Evolutionary conservation across 2,888 invertebrate genomes (phyloP).

Genomic region (Cheilosia vernalis): DNA sequence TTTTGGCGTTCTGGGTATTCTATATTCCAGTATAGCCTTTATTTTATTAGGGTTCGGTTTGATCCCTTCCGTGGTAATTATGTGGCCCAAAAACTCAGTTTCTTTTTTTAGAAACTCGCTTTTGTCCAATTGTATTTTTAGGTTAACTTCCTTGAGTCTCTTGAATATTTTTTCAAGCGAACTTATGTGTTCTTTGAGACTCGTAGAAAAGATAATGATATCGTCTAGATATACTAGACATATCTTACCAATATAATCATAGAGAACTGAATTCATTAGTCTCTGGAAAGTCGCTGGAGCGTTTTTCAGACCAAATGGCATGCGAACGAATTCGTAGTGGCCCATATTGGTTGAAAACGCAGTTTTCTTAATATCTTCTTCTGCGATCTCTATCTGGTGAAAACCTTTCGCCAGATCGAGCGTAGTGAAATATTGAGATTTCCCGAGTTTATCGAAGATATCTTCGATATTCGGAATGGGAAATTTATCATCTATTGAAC

Average conservation of each 20-base stretch:
- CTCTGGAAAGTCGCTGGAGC: slow-evolving; percentile 75
- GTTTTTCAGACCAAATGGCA: slow-evolving; percentile 72
- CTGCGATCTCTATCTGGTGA: no score
- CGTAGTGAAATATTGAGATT: background rate
- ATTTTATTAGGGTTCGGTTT: slow-evolving; percentile 2
- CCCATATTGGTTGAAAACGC: slow-evolving; percentile 42
- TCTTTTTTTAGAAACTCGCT: background rate
- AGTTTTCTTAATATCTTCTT: slow-evolving; percentile 24
- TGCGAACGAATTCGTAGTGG: slow-evolving; percentile 64
- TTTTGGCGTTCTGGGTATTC: background rate
- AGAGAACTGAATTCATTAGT: background rate
- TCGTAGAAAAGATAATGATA: slow-evolving; percentile 33
- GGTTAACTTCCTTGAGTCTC: slow-evolving; percentile 47
- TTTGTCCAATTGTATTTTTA: slow-evolving; percentile 64
- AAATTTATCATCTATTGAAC: slow-evolving; percentile 5
- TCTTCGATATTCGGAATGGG: slow-evolving; percentile 40
- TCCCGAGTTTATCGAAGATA: slow-evolving; percentile 30
- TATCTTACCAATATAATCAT: background rate
- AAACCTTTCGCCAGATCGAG: background rate
- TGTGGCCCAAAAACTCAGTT: slow-evolving; percentile 75
- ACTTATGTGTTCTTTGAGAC: slow-evolving; percentile 35
- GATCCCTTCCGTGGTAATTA: slow-evolving; percentile 76
- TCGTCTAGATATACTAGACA: slow-evolving; percentile 3
- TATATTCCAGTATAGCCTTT: slow-evolving; percentile 2
- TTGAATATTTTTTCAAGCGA: slow-evolving; percentile 19